These are phyloP conservation scores for Coremacera marginata DNA, from an alignment of 2,888 invertebrate genomes.

Conservation along the genomic window DNA sequence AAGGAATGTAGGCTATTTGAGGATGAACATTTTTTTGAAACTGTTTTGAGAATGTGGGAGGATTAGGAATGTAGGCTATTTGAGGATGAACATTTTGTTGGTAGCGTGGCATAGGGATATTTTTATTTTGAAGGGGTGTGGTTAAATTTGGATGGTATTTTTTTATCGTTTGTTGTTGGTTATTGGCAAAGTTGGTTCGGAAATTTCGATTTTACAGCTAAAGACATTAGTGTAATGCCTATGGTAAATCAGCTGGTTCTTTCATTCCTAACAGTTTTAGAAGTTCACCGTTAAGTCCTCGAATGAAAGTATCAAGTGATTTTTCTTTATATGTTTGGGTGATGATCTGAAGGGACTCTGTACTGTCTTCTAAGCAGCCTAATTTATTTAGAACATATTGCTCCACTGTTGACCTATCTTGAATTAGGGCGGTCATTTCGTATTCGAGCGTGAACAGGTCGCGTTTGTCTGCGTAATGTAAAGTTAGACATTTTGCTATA, in stretches of 20 bases:
- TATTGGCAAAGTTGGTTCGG: slow-evolving; percentile 13
- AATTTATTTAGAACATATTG: too few species aligned
- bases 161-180: slow-evolving; percentile 29
- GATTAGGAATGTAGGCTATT: slow-evolving; percentile 21
- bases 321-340: too few species aligned
- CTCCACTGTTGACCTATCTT: too few species aligned
- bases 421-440: too few species aligned
- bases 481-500: too few species aligned
- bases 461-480: too few species aligned
- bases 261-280: background rate
- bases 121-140: slow-evolving; percentile 1
- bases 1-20: slow-evolving; percentile 23
- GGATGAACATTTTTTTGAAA: slow-evolving; percentile 27
- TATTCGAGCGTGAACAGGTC: too few species aligned
- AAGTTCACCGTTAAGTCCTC: background rate
- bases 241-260: slow-evolving; percentile 1
- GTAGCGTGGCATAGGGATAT: slow-evolving; percentile 17
- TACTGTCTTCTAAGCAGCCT: too few species aligned
- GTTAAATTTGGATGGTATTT: too few species aligned
- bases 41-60: background rate
- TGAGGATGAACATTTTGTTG: slow-evolving; percentile 27
- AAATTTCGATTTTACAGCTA: slow-evolving; percentile 26
- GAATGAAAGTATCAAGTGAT: too few species aligned
- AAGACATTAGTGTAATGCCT: background rate
- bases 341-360: too few species aligned